A percentile compares a stretch with the other conserved stretches of the same genome.
phyloP scores from a whole-genome alignment of 2,113 vertebrate species.

The Xiphias gladius region DNA sequence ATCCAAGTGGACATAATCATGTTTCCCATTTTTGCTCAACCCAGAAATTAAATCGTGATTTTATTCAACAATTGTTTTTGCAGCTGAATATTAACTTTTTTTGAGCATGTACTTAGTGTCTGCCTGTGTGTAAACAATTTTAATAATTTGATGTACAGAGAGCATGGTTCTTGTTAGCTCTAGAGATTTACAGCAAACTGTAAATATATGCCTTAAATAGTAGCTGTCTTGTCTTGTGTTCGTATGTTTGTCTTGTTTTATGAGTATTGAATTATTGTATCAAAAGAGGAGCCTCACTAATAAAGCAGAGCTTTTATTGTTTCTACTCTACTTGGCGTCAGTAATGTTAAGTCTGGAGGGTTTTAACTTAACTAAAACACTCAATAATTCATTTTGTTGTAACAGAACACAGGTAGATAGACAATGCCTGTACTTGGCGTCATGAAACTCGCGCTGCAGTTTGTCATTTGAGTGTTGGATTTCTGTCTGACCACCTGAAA shows the following conservation, averaged over 20 bases:
- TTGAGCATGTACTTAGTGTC: constrained; percentile 61
- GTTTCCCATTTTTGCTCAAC: constrained; percentile 33
- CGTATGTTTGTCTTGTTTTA: constrained; percentile 67
- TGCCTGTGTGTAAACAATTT: constrained; percentile 54
- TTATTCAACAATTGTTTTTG: constrained; percentile 48
- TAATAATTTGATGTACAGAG: constrained; percentile 64
- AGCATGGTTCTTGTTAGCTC: constrained; percentile 60
- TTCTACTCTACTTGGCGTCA: constrained; percentile 47
- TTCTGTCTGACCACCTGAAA: constrained; percentile 36
- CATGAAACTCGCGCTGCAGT: not conserved
- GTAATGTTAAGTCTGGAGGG: constrained; percentile 29
- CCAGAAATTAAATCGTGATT: constrained; percentile 21
- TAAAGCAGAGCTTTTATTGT: constrained; percentile 72
- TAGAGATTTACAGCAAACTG: constrained; percentile 62
- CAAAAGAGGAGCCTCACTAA: constrained; percentile 62
- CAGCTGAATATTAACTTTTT: constrained; percentile 54
- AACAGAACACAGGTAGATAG: constrained; percentile 34
- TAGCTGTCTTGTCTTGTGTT: constrained; percentile 66
- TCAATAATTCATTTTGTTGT: constrained; percentile 42
- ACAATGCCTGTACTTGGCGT: constrained; percentile 18
- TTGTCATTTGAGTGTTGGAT: constrained; percentile 24
- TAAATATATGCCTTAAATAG: constrained; percentile 67
- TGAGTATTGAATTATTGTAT: constrained; percentile 60
- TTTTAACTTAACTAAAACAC: not conserved
- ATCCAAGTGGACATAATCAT: constrained; percentile 10